Conservation (phyloP, 2,888 invertebrate genomes). For the Stegophylla sp. region DNA sequence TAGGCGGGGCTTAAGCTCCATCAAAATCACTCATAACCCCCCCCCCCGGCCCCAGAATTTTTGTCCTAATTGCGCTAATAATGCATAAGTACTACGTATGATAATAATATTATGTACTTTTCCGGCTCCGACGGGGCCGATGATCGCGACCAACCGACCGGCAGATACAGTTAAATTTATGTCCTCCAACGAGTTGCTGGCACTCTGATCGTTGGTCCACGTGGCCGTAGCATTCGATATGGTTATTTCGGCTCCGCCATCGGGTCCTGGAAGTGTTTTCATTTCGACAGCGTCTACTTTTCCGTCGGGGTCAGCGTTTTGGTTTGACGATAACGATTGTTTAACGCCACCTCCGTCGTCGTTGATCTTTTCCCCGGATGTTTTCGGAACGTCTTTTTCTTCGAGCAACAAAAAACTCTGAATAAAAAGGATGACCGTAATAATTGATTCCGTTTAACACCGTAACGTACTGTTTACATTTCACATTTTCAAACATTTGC, state of each 20-base stretch:
- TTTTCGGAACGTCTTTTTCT: conserved; percentile 62
- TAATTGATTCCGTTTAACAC: not conserved
- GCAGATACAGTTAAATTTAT: conserved; percentile 68
- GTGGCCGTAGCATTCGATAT: conserved; percentile 65
- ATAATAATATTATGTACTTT: conserved; percentile 69
- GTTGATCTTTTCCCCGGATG: not conserved
- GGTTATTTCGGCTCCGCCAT: conserved; percentile 66
- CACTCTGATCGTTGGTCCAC: conserved; percentile 68
- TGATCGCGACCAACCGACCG: conserved; percentile 73
- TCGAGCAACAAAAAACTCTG: conserved; percentile 66
- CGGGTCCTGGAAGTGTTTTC: not conserved
- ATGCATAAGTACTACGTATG: too few species aligned
- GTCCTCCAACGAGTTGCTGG: conserved; percentile 68
- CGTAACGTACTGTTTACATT: too few species aligned
- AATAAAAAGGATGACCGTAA: conserved; percentile 54
- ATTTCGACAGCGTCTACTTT: conserved; percentile 63
- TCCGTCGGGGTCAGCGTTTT: conserved; percentile 62
- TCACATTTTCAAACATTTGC: too few species aligned
- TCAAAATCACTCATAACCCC: too few species aligned
- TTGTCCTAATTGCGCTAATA: too few species aligned
- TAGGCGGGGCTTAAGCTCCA: too few species aligned
- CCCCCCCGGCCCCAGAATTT: too few species aligned
- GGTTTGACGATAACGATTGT: not conserved
- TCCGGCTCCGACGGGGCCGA: conserved; percentile 79
- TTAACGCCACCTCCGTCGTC: conserved; percentile 18